A percentile compares a stretch with the other conserved stretches of the same genome.
phyloP scores from a whole-genome alignment of 2,888 invertebrate genomes.

The Limnephilus auricula region DNA sequence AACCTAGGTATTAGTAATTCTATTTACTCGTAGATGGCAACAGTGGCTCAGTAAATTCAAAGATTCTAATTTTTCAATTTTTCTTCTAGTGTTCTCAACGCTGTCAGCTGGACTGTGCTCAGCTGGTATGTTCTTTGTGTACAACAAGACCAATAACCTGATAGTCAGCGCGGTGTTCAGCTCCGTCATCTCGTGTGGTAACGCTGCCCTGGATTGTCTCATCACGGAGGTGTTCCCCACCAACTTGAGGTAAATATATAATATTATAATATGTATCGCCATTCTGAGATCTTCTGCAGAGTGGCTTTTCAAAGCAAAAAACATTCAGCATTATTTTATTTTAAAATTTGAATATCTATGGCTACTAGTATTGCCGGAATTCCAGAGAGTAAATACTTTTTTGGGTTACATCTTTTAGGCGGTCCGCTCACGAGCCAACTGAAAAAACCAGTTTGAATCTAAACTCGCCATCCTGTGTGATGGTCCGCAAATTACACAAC shows the following conservation, averaged over 20 bases:
- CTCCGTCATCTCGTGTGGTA: slow-evolving; percentile 92
- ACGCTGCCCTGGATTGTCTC: slow-evolving; percentile 93
- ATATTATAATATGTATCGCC: neutral
- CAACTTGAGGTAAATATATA: slow-evolving; percentile 82
- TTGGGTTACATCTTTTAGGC: too few relatives aligned
- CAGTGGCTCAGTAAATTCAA: neutral
- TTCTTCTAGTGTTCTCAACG: slow-evolving; percentile 85
- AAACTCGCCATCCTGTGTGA: too few relatives aligned
- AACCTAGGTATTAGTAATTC: neutral
- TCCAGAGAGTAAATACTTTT: too few relatives aligned
- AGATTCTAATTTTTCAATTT: neutral
- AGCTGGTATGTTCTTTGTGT: slow-evolving; percentile 90
- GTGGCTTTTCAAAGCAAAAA: neutral
- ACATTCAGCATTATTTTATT: too few relatives aligned
- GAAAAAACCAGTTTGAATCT: too few relatives aligned
- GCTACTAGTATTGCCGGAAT: neutral
- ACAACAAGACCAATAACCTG: slow-evolving; percentile 89
- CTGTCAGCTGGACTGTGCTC: slow-evolving; percentile 91
- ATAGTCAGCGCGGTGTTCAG: slow-evolving; percentile 91
- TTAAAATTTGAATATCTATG: neutral
- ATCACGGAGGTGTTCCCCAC: slow-evolving; percentile 96
- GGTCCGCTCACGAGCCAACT: too few relatives aligned
- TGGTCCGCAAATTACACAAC: too few relatives aligned
- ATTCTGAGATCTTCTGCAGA: neutral
- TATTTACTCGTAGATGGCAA: neutral